Evolutionary conservation across 1,140 invertebrate species (phyloP).

Genomic region (Aphelenchoides besseyi): DNA sequence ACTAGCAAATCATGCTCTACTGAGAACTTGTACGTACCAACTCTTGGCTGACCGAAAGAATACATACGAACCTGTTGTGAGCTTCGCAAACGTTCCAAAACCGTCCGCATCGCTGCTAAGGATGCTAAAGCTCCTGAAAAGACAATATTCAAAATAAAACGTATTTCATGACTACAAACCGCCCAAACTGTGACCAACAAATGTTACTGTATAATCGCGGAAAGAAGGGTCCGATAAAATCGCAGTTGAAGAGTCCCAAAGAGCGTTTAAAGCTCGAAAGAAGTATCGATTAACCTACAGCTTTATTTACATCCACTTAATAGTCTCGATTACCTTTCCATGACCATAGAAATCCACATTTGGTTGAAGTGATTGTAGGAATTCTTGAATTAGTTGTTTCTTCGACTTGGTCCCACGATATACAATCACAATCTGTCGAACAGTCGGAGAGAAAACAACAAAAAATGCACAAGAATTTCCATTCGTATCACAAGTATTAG

Average conservation of each 20-base stretch:
- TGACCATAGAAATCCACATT: conserved; percentile 43
- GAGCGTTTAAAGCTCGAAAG: conserved; percentile 32
- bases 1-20: conserved; percentile 38
- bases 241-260: conserved; percentile 33
- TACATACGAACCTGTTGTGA: conserved; percentile 35
- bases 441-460: conserved; percentile 33
- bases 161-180: no score
- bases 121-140: conserved; percentile 50
- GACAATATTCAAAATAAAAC: no score
- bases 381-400: conserved; percentile 41
- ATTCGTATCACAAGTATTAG: conserved; percentile 31
- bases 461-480: conserved; percentile 25
- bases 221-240: conserved; percentile 31
- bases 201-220: conserved; percentile 36
- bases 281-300: conserved; percentile 48
- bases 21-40: conserved; percentile 41
- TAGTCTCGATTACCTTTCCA: conserved; percentile 38
- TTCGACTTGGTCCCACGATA: conserved; percentile 52
- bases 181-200: conserved; percentile 50
- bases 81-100: conserved; percentile 26
- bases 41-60: conserved; percentile 48
- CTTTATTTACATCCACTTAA: neutral
- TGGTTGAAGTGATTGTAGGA: conserved; percentile 41
- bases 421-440: conserved; percentile 40
- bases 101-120: conserved; percentile 34